Evolutionary conservation across 2,888 invertebrate species (phyloP).

Genomic region (Willowsia nigromaculata): DNA sequence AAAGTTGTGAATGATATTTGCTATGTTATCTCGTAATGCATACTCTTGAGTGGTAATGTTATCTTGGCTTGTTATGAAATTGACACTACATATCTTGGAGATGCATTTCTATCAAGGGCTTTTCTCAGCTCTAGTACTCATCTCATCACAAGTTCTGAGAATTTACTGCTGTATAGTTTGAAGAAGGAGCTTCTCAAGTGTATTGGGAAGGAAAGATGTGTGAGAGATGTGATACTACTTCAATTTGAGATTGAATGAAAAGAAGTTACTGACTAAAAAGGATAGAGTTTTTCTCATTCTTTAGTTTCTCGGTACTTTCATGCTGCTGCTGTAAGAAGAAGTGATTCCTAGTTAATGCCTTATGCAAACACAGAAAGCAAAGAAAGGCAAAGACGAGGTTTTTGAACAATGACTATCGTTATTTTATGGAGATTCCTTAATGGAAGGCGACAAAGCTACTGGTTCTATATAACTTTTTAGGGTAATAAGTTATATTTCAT

Average conservation of each 20-base stretch:
- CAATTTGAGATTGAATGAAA: no score
- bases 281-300: no score
- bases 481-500: constrained; percentile 39
- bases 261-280: no score
- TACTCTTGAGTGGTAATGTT: no score
- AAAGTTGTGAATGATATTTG: not conserved
- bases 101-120: not conserved
- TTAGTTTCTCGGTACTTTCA: not conserved
- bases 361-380: not conserved
- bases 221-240: no score
- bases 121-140: not conserved
- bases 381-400: not conserved
- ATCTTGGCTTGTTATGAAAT: not conserved
- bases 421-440: constrained; percentile 46
- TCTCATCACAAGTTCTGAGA: not conserved
- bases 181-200: not conserved
- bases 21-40: not conserved
- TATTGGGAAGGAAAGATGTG: not conserved
- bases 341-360: not conserved
- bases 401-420: constrained; percentile 41
- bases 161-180: not conserved
- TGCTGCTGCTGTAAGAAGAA: not conserved
- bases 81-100: no score
- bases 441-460: not conserved
- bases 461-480: not conserved